Evolutionary conservation across 2,113 vertebrate species (phyloP).

Genomic region (Cyanoliseus patagonus): DNA sequence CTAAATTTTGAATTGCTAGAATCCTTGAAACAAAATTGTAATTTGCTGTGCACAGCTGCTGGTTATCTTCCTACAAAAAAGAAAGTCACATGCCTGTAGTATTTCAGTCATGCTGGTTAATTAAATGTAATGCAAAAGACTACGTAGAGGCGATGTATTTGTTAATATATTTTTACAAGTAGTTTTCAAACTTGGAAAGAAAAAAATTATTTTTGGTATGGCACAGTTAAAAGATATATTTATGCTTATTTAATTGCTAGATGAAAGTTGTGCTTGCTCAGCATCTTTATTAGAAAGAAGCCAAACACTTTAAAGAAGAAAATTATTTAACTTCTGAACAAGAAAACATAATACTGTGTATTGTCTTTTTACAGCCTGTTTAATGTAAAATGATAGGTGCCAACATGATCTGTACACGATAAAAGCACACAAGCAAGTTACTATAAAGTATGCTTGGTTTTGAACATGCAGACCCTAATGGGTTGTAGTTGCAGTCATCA

Average conservation of each 20-base stretch:
- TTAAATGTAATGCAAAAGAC: not conserved
- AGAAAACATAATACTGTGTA: not conserved
- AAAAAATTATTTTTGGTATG: not conserved
- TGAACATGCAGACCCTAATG: not conserved
- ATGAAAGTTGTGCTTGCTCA: not conserved
- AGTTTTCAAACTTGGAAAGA: not conserved
- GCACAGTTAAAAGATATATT: not conserved
- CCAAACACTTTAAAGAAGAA: not conserved
- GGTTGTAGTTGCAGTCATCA: not conserved
- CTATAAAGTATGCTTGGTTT: not conserved
- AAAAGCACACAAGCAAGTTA: not conserved
- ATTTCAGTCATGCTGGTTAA: not conserved
- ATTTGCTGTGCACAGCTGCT: not conserved
- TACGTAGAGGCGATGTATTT: not conserved
- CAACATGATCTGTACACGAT: not conserved
- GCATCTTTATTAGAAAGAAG: not conserved
- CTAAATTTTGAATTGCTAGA: not conserved
- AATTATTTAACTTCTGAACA: not conserved
- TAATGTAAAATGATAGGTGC: not conserved
- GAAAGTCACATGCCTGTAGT: not conserved
- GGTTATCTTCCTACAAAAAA: not conserved
- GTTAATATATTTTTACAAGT: not conserved
- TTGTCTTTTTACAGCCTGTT: not conserved
- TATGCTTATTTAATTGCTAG: not conserved
- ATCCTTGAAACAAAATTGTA: not conserved